phyloP scores from a whole-genome alignment of 1,140 invertebrate genomes.

The Conus betulinus region DNA sequence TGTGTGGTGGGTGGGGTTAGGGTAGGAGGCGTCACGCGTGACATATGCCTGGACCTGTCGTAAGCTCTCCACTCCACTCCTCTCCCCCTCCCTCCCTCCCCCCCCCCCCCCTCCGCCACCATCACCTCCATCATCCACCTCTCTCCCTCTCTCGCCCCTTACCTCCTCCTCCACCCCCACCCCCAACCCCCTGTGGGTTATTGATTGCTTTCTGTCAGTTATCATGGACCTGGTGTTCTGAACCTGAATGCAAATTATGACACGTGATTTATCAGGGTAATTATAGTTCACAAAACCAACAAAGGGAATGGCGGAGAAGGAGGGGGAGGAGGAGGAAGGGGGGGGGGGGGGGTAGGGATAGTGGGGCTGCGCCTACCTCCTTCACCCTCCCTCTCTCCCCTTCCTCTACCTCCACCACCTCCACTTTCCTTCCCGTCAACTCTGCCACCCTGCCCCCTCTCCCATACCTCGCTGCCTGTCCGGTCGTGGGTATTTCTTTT shows the following conservation, averaged over 20 bases:
- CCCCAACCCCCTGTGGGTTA: slow-evolving; percentile 13
- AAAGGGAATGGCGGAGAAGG: not conserved
- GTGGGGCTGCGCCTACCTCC: not conserved
- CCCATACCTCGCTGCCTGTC: not conserved
- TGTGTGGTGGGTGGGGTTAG: not conserved
- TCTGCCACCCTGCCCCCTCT: not conserved
- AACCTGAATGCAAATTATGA: slow-evolving; percentile 49
- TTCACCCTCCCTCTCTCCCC: not conserved
- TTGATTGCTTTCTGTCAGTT: slow-evolving; percentile 43
- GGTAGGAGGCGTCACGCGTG: not conserved
- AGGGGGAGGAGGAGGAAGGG: not conserved
- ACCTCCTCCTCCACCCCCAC: not conserved
- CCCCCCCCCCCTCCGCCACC: not conserved
- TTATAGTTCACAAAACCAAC: slow-evolving; percentile 37
- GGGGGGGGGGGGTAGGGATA: not conserved
- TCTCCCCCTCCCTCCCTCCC: not conserved
- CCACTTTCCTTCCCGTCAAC: slow-evolving; percentile 32
- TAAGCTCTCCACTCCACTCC: not conserved
- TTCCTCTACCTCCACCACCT: not conserved
- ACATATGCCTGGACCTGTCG: not conserved
- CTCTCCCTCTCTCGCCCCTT: not conserved
- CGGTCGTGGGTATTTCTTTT: not conserved
- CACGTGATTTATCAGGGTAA: slow-evolving; percentile 42
- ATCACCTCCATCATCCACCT: not conserved
- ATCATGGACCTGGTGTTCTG: slow-evolving; percentile 24